Base-by-base conservation (phyloP, 2,888 invertebrate genomes). In the Drosophila leonis region DNA sequence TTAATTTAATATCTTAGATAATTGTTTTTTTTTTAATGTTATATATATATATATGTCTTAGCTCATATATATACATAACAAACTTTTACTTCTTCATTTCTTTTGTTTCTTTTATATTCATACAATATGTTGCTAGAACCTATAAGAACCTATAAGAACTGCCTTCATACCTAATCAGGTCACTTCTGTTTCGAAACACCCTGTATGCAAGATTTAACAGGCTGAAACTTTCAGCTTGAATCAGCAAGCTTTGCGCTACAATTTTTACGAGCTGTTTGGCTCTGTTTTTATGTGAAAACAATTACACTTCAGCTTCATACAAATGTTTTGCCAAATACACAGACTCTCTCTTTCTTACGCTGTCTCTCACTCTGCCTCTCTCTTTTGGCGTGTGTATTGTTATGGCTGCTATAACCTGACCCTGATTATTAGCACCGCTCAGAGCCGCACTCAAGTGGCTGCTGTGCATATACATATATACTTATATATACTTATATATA, bases 251-350 rank as follows among this genome's bases (percentile, higher is more conserved):
- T 65, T 51, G 31, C 61, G 52, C 51, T 33, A 51, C 60, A 37
- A 39, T 77, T 80, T 31, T 81, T 83, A 78, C 72, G 78, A 81
- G 74, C 73, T 69, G 74, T 64, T 84, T 55, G 66, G 55, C 62
- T 54, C 37, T 52, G 48, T 70, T 83, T 81, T 86, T 78, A 90
- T 78, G 78, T 67, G 76, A 71, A 88, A 90, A 90, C 88, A 86
- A 90, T 86, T 85, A 80, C 72, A 80, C 67, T 80, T 90, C 60
- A 74, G 79, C 70, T 69, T 61, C 52, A 39, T 39, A 24, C 65
- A 55, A 72, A 67, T 72, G 65, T 65, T 65, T 65, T 70, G 39
- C 64, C 48, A 31, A 29, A 49, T 49, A 49, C 18, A 31, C 48
- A 18, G 29, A 31, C 48, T 31, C 12, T 12, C n/a, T 29, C 8